Evolutionary conservation across 30 jellyfish, hydroid and myxozoan species (phyloP), one percentile per base, ranked within the genome.

Genomic region (Hydractinia echinata): DNA sequence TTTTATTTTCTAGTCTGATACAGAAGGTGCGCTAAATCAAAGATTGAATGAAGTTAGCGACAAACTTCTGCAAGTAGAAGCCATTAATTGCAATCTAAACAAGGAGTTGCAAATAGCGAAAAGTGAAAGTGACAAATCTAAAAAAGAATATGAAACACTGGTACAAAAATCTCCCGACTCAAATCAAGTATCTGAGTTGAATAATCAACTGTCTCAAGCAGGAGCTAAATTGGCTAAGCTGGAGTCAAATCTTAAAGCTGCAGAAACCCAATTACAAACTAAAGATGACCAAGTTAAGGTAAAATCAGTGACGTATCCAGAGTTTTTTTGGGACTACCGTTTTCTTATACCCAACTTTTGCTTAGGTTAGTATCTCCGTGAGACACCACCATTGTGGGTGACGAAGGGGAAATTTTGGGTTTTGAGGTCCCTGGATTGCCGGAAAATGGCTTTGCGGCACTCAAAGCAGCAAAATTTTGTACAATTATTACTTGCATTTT

Each of bases 1-100:
- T 58, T 21, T 66, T 3, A 5, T 79, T 51, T 89, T 72, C 0
- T 64, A 90, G 97, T 76, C 76, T 5, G 97, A 90, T 5, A 71
- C 89, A n/a, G 97, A 90, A 44, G 67, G 69, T 13, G 81, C 83
- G 8, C 69, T 84, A 10, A 54, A 89, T 30, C 73, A 67, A 49
- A 79, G 89, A 54, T 84, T 86, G 15, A 72, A 83, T 10, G 95
- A 86, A 82, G 87, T 85, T 11, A 85, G 71, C 55, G 93, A 82
- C 49, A 94, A 86, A 50, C 73, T 91, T 60, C n/a, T 79, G 76
- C 51, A 81, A 61, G 82, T 14, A 6, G 95, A 91, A 55, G 93
- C 87, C 16, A 85, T 81, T 20, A 85, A 91, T 83, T 61, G 81
- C 56, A 76, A 44, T 56, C 85, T 91, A 7, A 16, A 82, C 13